Percentiles rank a stretch among this genome's conserved stretches.
phyloP scores from a whole-genome alignment of 1,140 invertebrate species.

The Leucophenga varia region DNA sequence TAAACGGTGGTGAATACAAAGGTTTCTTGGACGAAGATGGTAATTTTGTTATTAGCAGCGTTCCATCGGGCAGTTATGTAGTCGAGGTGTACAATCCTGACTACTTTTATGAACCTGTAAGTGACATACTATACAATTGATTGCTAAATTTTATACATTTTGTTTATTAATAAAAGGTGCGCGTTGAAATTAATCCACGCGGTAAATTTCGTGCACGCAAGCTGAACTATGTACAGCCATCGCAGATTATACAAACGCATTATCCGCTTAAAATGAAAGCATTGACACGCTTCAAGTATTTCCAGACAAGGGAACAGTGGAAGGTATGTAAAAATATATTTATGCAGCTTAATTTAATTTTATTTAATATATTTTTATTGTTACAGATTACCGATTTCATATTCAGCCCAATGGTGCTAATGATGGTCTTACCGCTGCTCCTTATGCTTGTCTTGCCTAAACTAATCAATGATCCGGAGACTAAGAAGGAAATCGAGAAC shows the following conservation, averaged over 20 bases:
- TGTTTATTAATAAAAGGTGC: no score
- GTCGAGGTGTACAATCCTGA: constrained; percentile 91
- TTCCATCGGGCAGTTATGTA: constrained; percentile 93
- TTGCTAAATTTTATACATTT: neutral
- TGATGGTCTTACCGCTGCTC: constrained; percentile 92
- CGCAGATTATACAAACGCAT: constrained; percentile 80
- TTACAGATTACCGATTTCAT: constrained; percentile 81
- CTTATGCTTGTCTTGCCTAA: constrained; percentile 92
- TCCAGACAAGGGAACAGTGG: constrained; percentile 93
- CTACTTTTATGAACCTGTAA: constrained; percentile 85
- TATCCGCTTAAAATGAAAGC: constrained; percentile 91
- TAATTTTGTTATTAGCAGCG: constrained; percentile 84
- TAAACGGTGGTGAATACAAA: constrained; percentile 84
- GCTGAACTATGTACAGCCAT: constrained; percentile 93
- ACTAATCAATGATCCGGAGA: constrained; percentile 96
- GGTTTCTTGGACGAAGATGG: constrained; percentile 91
- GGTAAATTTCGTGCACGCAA: constrained; percentile 94
- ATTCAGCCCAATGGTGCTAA: constrained; percentile 96
- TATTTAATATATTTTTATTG: neutral
- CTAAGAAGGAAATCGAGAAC: constrained; percentile 91
- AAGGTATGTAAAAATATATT: constrained; percentile 58
- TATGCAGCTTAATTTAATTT: no score
- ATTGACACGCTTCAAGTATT: constrained; percentile 81
- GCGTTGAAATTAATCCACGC: constrained; percentile 94
- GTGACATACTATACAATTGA: neutral